phyloP scores from a whole-genome alignment of 2,113 vertebrate genomes.

The Ornithorhynchus anatinus region DNA sequence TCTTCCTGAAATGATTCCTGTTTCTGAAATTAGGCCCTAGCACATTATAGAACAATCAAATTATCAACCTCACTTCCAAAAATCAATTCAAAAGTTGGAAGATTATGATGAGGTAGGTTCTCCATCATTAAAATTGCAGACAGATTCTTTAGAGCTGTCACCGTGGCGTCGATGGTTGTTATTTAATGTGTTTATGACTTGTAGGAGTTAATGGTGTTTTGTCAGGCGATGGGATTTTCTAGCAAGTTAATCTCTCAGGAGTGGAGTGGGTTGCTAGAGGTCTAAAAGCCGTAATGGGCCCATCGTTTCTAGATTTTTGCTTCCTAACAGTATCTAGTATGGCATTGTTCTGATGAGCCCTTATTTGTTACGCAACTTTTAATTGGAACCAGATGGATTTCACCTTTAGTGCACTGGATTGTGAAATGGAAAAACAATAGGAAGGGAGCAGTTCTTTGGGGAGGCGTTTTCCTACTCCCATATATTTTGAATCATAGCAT shows the following conservation, averaged over 20 bases:
- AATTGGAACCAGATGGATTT: slow-evolving; percentile 28
- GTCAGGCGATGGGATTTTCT: slow-evolving; percentile 39
- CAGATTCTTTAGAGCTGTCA: slow-evolving; percentile 62
- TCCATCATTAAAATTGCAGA: slow-evolving; percentile 59
- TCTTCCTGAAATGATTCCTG: slow-evolving; percentile 59
- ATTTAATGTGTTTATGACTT: slow-evolving; percentile 63
- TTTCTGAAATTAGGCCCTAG: slow-evolving; percentile 57
- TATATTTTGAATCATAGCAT: not conserved
- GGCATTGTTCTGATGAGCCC: not conserved
- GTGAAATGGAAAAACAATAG: slow-evolving; percentile 18
- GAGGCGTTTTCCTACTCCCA: not conserved
- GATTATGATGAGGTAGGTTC: slow-evolving; percentile 57
- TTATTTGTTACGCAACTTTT: not conserved
- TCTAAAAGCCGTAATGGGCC: slow-evolving; percentile 23
- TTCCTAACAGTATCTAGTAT: not conserved
- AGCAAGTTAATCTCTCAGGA: slow-evolving; percentile 48
- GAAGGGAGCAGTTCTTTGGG: not conserved
- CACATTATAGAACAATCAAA: slow-evolving; percentile 68
- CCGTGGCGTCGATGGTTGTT: slow-evolving; percentile 41
- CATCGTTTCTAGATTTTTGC: slow-evolving; percentile 2
- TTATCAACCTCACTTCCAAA: slow-evolving; percentile 55
- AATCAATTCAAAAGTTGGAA: slow-evolving; percentile 51
- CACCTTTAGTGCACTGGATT: not conserved
- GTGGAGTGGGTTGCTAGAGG: not conserved
- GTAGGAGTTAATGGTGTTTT: slow-evolving; percentile 46